Conservation (phyloP, 2,113 vertebrate genomes). For the human (Homo sapiens) region DNA sequence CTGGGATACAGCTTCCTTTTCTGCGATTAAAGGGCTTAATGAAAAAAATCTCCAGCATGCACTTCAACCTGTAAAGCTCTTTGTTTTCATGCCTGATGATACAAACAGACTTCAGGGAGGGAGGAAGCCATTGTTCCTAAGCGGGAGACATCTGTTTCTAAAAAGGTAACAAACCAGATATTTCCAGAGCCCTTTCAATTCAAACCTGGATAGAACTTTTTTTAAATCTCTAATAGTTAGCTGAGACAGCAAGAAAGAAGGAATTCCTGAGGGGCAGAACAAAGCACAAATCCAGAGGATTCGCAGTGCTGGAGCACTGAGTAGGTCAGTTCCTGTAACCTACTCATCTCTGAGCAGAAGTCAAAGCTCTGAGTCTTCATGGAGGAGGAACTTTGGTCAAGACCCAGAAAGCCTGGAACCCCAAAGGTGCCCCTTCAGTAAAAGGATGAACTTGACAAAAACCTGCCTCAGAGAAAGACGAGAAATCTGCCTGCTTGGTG, state of each 20-base stretch:
- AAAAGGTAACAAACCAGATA: background rate
- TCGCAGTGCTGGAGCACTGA: background rate
- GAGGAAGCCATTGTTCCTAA: background rate
- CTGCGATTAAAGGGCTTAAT: background rate
- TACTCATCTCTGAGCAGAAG: background rate
- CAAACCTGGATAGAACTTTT: background rate
- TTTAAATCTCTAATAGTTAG: background rate
- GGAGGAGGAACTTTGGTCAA: background rate
- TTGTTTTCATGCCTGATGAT: background rate
- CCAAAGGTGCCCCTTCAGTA: fast-evolving
- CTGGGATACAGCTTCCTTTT: background rate
- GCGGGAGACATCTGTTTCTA: background rate
- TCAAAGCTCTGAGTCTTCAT: background rate
- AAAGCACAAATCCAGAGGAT: background rate
- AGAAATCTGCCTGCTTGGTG: fast-evolving
- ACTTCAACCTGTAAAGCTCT: background rate
- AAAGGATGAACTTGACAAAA: background rate
- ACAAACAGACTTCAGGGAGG: background rate
- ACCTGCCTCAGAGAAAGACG: background rate
- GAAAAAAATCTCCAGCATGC: background rate
- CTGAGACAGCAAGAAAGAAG: background rate
- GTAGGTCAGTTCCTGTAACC: background rate
- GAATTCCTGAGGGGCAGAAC: background rate
- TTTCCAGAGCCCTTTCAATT: background rate
- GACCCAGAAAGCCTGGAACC: background rate